Evolutionary conservation across 2,113 vertebrate genomes (phyloP), one percentile per base, ranked within the genome.

Genomic region (Aegithalos caudatus): DNA sequence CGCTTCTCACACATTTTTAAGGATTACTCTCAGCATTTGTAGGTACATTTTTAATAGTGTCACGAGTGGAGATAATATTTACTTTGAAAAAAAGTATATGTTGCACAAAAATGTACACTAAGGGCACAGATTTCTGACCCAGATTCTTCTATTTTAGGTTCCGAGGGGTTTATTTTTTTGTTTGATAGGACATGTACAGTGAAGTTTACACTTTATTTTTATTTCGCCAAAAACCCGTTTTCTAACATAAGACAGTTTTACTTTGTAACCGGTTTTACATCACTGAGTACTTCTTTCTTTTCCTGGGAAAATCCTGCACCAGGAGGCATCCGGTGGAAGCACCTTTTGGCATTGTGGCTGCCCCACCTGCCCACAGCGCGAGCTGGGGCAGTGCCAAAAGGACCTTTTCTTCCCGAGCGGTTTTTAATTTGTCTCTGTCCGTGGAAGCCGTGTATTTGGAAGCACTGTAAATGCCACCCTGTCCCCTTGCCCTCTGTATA

Each of bases 391-490:
- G 48, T 37, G 88, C 88, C 88, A 70, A 64, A 83, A 70, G 79
- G 80, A 23, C 35, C 64, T 83, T 77, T 77, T 77, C 88, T 90
- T 98, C 97, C 96, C 91, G 93, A 98, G 98, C 94, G 97, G 98
- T 98, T 98, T 98, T 98, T 98, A 98, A 98, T 98, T 98, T 98
- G 97, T 98, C 98, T 98, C 98, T 99, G 98, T 99, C 98, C 97
- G 97, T 98, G 96, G 98, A 98, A 98, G 97, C 98, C 98, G 97
- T 99, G 98, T 99, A 97, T 98, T 98, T 98, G 96, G 98, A 98
- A 98, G 98, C 98, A 98, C 98, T 99, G 98, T 99, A 98, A 98
- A 99, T 98, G 98, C 98, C 97, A 97, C 98, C 98, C 98, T 98
- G 93, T 98, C 98, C 97, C 97, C 96, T 97, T 33, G 80, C 98